A percentile compares a stretch with the other conserved stretches of the same genome.
Conservation (phyloP, 2,113 vertebrate genomes). For the Fulmarus glacialis region DNA sequence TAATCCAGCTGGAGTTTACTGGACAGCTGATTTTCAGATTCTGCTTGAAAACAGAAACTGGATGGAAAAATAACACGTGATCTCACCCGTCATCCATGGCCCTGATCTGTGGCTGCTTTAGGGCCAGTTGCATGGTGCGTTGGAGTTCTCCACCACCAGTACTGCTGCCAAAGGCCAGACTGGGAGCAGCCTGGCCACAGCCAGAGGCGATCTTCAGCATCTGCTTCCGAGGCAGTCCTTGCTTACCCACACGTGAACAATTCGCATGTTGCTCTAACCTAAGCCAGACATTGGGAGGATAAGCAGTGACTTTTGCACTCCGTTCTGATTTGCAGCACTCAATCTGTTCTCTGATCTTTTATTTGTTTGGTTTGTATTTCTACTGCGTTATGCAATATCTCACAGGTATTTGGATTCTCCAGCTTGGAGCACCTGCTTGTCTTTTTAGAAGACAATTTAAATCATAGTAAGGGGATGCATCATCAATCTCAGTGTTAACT, state of each 20-base stretch:
- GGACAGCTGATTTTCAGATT: background rate
- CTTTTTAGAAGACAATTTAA: background rate
- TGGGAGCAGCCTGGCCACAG: background rate
- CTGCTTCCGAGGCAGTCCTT: background rate
- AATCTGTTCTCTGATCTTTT: background rate
- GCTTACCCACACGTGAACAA: background rate
- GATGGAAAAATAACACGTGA: background rate
- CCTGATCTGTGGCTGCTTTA: background rate
- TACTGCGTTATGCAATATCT: background rate
- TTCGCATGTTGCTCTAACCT: background rate
- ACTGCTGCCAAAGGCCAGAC: background rate
- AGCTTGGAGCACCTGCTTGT: background rate
- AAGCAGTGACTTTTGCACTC: background rate
- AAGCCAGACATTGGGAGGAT: background rate
- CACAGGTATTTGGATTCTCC: background rate
- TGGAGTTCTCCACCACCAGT: background rate
- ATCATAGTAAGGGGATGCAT: background rate
- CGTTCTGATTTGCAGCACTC: background rate
- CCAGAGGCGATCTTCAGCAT: background rate
- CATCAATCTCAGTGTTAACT: background rate
- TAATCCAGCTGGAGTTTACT: background rate
- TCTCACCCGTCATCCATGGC: fast-evolving
- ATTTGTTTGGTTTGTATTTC: background rate
- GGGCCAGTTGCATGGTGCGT: background rate
- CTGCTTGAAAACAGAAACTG: background rate